Conservation (phyloP, 2,113 vertebrate genomes). For the Plotosus lineatus region DNA sequence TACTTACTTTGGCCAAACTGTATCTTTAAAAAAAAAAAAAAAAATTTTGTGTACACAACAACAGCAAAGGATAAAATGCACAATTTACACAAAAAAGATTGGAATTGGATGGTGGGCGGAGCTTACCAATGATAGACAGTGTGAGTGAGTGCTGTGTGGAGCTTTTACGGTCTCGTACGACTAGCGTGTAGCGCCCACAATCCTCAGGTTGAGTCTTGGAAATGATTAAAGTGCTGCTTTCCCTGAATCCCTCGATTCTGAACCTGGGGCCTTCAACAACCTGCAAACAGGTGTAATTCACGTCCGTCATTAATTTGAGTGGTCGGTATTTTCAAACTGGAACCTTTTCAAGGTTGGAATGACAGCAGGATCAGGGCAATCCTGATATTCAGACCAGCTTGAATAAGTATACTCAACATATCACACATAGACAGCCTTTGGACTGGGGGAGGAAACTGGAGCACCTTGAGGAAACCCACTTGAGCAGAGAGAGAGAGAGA, state of each 20-base stretch:
- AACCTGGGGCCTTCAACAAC: conserved; percentile 63
- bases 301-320: not conserved
- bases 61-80: too few relatives aligned
- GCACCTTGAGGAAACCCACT: too few relatives aligned
- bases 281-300: conserved; percentile 51
- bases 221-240: conserved; percentile 68
- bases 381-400: not conserved
- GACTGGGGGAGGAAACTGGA: too few relatives aligned
- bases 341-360: not conserved
- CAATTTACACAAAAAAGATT: not conserved
- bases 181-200: conserved; percentile 69
- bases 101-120: not conserved
- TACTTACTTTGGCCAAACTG: not conserved
- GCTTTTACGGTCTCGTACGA: conserved; percentile 66
- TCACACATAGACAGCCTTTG: too few relatives aligned
- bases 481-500: too few relatives aligned
- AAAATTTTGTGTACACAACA: not conserved
- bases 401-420: not conserved
- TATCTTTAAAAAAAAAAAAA: not conserved
- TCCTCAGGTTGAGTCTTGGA: conserved; percentile 62
- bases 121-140: conserved; percentile 73
- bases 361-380: not conserved
- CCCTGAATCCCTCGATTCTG: conserved; percentile 62
- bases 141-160: conserved; percentile 69
- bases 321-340: not conserved